phyloP scores from a whole-genome alignment of 1,140 invertebrate species.

The Trichomalopsis sarcophagae region DNA sequence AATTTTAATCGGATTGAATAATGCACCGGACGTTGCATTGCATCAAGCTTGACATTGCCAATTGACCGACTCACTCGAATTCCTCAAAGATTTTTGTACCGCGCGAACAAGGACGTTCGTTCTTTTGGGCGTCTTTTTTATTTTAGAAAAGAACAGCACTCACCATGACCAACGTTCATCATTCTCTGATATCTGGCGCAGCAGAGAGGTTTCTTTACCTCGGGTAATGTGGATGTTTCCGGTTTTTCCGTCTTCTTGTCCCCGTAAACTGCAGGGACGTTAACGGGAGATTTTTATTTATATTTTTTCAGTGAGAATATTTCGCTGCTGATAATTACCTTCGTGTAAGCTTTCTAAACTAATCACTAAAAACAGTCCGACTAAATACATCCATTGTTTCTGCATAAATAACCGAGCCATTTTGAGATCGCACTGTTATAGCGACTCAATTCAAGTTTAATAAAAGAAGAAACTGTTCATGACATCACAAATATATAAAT shows the following conservation, averaged over 20 bases:
- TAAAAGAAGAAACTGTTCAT: not conserved
- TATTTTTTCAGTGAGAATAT: not conserved
- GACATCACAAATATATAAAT: not conserved
- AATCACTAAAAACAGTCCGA: slow-evolving; percentile 14
- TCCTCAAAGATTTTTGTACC: not conserved
- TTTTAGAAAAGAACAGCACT: slow-evolving; percentile 50
- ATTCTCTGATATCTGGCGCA: slow-evolving; percentile 69
- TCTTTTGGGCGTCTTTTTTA: not conserved
- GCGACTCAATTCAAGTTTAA: not conserved
- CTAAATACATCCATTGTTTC: slow-evolving; percentile 4
- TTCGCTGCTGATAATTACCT: slow-evolving; percentile 34
- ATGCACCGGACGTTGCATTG: slow-evolving; percentile 28
- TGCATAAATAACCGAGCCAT: not conserved
- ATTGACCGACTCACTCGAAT: slow-evolving; percentile 36
- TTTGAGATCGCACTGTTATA: not conserved
- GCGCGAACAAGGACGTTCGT: not conserved
- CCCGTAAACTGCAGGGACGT: slow-evolving; percentile 9
- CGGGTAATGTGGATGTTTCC: not conserved
- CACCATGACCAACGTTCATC: slow-evolving; percentile 67
- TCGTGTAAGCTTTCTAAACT: not conserved
- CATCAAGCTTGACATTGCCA: slow-evolving; percentile 45
- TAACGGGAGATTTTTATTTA: not conserved
- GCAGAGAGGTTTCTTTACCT: slow-evolving; percentile 59
- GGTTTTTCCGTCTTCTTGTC: slow-evolving; percentile 34
- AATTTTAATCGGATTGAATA: not conserved